Percentiles rank a stretch among this genome's conserved stretches.
These are phyloP conservation scores for Apistogramma diplotaenia DNA, from an alignment of 2,113 vertebrate genomes.

Conservation along the genomic window DNA sequence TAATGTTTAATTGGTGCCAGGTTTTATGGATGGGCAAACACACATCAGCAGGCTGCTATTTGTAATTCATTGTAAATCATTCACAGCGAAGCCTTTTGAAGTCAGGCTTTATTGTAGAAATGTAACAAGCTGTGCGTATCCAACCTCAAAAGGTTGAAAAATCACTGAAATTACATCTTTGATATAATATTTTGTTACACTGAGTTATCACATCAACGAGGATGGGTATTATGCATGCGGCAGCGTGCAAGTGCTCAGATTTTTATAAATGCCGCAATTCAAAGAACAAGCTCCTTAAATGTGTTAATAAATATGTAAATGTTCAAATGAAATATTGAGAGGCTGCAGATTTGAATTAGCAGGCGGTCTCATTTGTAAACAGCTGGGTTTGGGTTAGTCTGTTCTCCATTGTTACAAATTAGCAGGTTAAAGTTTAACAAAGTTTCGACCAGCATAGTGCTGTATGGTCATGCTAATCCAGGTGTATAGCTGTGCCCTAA, in stretches of 20 bases:
- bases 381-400: background rate
- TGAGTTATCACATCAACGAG: background rate
- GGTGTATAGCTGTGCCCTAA: background rate
- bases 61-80: constrained; percentile 14
- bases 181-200: background rate
- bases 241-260: background rate
- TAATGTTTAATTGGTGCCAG: constrained; percentile 3
- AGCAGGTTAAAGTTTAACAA: background rate
- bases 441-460: background rate
- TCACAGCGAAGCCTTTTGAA: constrained; percentile 13
- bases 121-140: background rate
- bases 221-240: background rate
- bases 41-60: constrained; percentile 5
- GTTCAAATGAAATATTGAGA: background rate
- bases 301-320: background rate
- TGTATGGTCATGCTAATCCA: background rate
- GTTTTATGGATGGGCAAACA: constrained; percentile 3
- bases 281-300: background rate
- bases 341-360: background rate
- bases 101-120: background rate
- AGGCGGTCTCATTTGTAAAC: background rate
- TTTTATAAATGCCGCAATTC: background rate
- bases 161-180: background rate
- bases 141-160: background rate
- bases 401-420: background rate